Conservation (phyloP, 2,888 invertebrate species). For the Anarsia innoxiella region DNA sequence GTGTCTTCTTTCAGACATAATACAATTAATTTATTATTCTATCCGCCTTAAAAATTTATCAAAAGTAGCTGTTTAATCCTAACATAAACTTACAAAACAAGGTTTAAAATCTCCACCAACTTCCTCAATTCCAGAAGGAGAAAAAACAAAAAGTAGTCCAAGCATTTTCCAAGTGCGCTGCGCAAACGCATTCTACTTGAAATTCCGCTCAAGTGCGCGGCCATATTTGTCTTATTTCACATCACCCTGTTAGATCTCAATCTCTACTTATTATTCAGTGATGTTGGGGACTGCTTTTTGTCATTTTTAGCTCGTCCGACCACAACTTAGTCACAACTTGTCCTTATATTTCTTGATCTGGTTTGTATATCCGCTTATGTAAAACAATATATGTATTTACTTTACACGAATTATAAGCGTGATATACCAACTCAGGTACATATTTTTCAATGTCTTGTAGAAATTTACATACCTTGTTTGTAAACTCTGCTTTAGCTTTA, state of each 20-base stretch:
- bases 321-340: constrained; percentile 6
- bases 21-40: too few species aligned
- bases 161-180: constrained; percentile 23
- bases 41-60: too few species aligned
- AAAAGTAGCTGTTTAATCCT: too few species aligned
- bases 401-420: too few species aligned
- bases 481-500: too few species aligned
- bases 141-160: constrained; percentile 38
- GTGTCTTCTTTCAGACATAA: too few species aligned
- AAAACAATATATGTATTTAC: too few species aligned
- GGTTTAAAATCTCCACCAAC: constrained; percentile 10
- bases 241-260: constrained; percentile 65
- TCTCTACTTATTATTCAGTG: constrained; percentile 60
- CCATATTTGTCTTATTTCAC: constrained; percentile 70
- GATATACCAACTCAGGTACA: too few species aligned
- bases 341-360: constrained; percentile 1
- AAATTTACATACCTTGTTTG: too few species aligned
- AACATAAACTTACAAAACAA: background rate
- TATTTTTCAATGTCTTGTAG: too few species aligned
- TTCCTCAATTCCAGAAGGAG: constrained; percentile 27
- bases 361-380: too few species aligned
- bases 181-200: constrained; percentile 47
- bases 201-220: constrained; percentile 52
- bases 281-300: constrained; percentile 40
- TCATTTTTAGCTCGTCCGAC: constrained; percentile 31